phyloP scores from a whole-genome alignment of 2,888 invertebrate genomes.

The Cantharis flavilabris region DNA sequence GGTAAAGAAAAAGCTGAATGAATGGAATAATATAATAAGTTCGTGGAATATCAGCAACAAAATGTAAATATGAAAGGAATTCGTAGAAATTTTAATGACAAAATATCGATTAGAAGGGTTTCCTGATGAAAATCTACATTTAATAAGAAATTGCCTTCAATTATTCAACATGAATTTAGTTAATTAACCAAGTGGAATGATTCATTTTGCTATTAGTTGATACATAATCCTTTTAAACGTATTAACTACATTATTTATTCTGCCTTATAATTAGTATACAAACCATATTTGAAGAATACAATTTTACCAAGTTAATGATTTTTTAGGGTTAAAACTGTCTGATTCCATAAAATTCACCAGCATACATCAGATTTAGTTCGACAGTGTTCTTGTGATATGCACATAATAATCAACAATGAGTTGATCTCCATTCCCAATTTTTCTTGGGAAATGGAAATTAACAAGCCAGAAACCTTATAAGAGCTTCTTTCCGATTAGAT shows the following conservation, averaged over 20 bases:
- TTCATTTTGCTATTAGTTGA: neutral
- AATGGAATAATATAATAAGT: neutral
- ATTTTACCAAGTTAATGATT: neutral
- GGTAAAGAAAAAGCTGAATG: neutral
- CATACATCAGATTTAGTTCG: neutral
- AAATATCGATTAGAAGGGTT: neutral
- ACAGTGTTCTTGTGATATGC: neutral
- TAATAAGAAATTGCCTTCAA: neutral
- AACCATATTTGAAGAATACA: neutral
- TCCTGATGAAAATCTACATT: neutral
- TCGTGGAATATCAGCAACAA: neutral
- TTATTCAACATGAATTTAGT: constrained; percentile 2
- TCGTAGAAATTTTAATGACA: neutral
- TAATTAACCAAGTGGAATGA: neutral
- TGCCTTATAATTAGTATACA: neutral
- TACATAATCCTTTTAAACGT: neutral
- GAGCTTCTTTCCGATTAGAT: neutral
- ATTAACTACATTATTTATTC: neutral
- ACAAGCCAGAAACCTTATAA: neutral
- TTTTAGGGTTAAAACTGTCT: neutral
- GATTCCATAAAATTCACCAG: neutral
- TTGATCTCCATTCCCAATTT: neutral
- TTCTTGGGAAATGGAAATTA: neutral
- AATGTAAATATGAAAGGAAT: neutral
- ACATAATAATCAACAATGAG: neutral